These are phyloP conservation scores for Caiman crocodilus DNA, from an alignment of 2,797 vertebrate species.

Conservation along the genomic window DNA sequence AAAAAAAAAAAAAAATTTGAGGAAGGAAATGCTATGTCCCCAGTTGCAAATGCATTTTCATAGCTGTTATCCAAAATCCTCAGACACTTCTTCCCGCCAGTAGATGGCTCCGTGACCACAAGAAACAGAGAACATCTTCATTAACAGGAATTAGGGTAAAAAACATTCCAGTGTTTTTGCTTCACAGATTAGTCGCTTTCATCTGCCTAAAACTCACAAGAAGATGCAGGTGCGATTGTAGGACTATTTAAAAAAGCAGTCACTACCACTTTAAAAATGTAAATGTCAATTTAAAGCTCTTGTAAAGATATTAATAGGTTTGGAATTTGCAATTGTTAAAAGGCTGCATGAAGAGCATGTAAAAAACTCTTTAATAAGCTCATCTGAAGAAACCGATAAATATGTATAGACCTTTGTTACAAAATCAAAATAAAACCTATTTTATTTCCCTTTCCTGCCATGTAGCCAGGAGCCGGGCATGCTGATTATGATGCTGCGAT, in stretches of 20 bases:
- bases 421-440: neutral
- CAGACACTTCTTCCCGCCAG: fast-evolving
- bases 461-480: neutral
- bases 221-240: neutral
- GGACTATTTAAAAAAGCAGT: neutral
- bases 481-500: neutral
- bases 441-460: neutral
- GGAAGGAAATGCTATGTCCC: neutral
- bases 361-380: neutral
- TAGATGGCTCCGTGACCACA: neutral
- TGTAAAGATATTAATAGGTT: neutral
- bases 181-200: neutral
- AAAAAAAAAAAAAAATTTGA: too few species aligned
- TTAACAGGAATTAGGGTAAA: neutral
- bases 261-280: neutral
- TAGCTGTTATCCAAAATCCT: neutral
- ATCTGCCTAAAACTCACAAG: neutral
- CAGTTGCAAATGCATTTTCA: neutral
- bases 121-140: neutral
- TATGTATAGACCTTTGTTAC: neutral
- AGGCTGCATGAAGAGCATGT: neutral
- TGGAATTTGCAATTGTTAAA: neutral
- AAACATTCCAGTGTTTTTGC: neutral
- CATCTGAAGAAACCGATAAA: neutral
- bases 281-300: neutral